Evolutionary conservation across 2,888 invertebrate species (phyloP).

Genomic region (Zele albiditarsus): DNA sequence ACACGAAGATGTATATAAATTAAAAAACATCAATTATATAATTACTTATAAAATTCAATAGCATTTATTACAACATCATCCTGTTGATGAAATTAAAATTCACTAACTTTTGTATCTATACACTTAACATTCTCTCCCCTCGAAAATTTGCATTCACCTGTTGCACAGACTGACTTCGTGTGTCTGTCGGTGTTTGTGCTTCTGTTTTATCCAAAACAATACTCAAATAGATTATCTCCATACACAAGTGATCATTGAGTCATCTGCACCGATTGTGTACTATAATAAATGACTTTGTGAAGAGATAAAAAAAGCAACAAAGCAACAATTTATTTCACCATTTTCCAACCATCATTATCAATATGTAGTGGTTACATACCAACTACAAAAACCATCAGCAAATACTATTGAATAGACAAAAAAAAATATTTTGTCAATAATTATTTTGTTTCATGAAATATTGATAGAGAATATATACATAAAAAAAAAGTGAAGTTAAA

Average conservation of each 20-base stretch:
- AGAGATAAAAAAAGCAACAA: background rate
- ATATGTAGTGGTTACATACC: conserved; percentile 1
- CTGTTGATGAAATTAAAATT: background rate
- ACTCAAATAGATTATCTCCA: conserved; percentile 35
- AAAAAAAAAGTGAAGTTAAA: background rate
- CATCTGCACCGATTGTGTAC: background rate
- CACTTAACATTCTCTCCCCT: background rate
- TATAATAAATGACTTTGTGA: background rate
- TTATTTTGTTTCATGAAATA: background rate
- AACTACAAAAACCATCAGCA: conserved; percentile 5
- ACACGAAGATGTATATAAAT: too few species aligned
- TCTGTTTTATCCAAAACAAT: conserved; percentile 45
- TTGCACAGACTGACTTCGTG: conserved; percentile 46
- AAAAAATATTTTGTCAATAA: conserved; percentile 9
- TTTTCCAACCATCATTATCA: background rate
- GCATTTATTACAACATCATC: background rate
- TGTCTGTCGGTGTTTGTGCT: background rate
- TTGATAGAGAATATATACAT: conserved; percentile 2
- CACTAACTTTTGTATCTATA: background rate
- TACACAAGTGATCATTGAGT: conserved; percentile 31
- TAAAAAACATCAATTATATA: background rate
- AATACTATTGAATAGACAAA: conserved; percentile 12
- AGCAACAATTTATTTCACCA: background rate
- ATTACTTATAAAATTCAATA: background rate
- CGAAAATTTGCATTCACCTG: conserved; percentile 54